A percentile compares a stretch with the other conserved stretches of the same genome.
phyloP scores from a whole-genome alignment of 2,888 invertebrate species.

The Epistrophe grossulariae region DNA sequence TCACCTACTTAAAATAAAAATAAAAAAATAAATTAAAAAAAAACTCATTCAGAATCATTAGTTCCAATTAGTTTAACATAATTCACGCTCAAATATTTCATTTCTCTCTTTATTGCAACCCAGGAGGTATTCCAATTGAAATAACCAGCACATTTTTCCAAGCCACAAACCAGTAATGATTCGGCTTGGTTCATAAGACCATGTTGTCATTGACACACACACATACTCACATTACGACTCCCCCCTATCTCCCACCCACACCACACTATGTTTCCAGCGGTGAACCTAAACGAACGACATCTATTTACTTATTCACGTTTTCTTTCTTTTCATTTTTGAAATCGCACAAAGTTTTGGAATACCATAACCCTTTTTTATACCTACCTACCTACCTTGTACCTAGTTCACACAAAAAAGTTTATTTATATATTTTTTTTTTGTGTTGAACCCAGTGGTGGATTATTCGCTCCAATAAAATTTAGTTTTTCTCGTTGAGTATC shows the following conservation, averaged over 20 bases:
- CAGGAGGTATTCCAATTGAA: slow-evolving; percentile 28
- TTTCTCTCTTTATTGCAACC: slow-evolving; percentile 20
- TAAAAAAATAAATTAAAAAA: neutral
- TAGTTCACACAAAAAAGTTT: slow-evolving; percentile 30
- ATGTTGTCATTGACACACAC: slow-evolving; percentile 32
- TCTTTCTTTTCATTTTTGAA: slow-evolving; percentile 17
- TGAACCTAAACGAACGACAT: slow-evolving; percentile 27
- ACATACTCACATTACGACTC: neutral
- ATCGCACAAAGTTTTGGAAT: slow-evolving; percentile 35
- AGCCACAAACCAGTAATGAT: slow-evolving; percentile 31
- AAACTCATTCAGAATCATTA: slow-evolving; percentile 17
- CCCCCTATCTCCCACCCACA: neutral
- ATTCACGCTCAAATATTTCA: slow-evolving; percentile 34
- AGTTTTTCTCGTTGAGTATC: slow-evolving; percentile 41
- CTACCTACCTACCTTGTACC: neutral
- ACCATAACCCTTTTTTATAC: slow-evolving; percentile 12
- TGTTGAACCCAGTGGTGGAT: slow-evolving; percentile 15
- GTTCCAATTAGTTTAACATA: slow-evolving; percentile 26
- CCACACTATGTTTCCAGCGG: neutral
- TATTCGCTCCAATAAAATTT: slow-evolving; percentile 57
- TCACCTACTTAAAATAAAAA: neutral
- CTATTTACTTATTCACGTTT: slow-evolving; percentile 29
- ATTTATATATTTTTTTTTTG: slow-evolving; percentile 1
- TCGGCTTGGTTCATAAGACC: slow-evolving; percentile 18
- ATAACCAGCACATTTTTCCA: slow-evolving; percentile 25